Evolutionary conservation across 2,797 vertebrate species (phyloP), one percentile per base, ranked within the genome.

Genomic region (Halcyon badia): DNA sequence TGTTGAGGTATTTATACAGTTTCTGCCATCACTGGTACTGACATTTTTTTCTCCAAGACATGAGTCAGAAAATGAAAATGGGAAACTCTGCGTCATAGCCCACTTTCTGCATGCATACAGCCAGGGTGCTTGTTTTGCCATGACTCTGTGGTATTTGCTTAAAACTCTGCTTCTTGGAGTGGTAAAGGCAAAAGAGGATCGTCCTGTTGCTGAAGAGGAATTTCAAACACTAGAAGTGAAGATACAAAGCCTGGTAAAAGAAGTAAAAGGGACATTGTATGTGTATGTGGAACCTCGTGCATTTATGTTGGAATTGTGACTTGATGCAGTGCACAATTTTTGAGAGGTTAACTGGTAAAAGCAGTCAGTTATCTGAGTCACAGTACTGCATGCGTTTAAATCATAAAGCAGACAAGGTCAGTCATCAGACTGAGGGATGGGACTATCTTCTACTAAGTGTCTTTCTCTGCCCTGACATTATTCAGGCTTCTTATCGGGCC

Each of bases 61-160:
- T 18, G 37, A 70, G 31, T 66, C 30, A 91, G 65, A 69, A 66
- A 83, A 39, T 51, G 4, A 68, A 87, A 83, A 80, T 60, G 31
- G 41, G 17, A 35, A 76, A 5, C 3, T 28, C 15, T 42, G 72
- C 83, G 30, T 89, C 81, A 76, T 9, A 37, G 31, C n/a, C 14
- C 0, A 1, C 21, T 73, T 44, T 52, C 48, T 79, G 62, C 13
- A 17, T 24, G 28, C 0, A 0, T 10, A 0, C 5, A 72, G 46
- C 37, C 18, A 51, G 31, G 49, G 35, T 62, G 41, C 15, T 39
- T 80, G 44, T 48, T 69, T 52, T 51, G 49, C 75, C 3, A 3
- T 12, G 46, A 28, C 28, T 84, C 73, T 41, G 18, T 61, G 54
- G 33, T 44, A 6, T 30, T 84, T 1, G 1, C 25, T 71, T 57